These are phyloP conservation scores for Triplophysa tibetana DNA, from an alignment of 2,113 vertebrate species.

Conservation along the genomic window DNA sequence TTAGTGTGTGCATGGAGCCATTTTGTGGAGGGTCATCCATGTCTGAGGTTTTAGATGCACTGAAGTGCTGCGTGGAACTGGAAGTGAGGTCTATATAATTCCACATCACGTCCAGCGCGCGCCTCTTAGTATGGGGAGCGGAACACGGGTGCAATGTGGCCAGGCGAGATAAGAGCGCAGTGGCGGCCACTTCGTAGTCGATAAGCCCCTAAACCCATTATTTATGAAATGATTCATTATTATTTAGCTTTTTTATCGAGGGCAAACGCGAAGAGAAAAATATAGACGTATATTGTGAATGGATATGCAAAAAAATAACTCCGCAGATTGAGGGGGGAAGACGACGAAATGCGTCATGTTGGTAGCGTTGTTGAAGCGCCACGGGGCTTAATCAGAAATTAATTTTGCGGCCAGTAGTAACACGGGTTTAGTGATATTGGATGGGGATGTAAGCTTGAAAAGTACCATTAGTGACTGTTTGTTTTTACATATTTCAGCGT, in stretches of 20 bases:
- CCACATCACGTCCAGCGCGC: constrained; percentile 77
- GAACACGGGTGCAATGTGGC: constrained; percentile 82
- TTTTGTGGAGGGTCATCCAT: constrained; percentile 80
- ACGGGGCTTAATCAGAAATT: constrained; percentile 49
- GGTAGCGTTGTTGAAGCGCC: constrained; percentile 41
- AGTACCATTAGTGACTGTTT: constrained; percentile 28
- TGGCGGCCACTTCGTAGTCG: constrained; percentile 76
- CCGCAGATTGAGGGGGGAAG: constrained; percentile 28
- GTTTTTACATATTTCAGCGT: constrained; percentile 37
- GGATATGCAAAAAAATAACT: constrained; percentile 58
- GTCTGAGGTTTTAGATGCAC: constrained; percentile 67
- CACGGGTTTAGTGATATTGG: constrained; percentile 45
- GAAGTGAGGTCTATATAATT: constrained; percentile 78
- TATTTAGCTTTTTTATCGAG: constrained; percentile 77
- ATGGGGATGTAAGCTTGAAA: constrained; percentile 15
- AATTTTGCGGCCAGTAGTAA: constrained; percentile 45
- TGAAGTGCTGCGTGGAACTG: constrained; percentile 74
- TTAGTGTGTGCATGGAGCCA: constrained; percentile 78
- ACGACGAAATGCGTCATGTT: constrained; percentile 34
- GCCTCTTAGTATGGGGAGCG: constrained; percentile 81
- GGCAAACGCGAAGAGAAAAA: constrained; percentile 63
- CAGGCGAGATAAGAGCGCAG: constrained; percentile 78
- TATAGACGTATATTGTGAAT: constrained; percentile 57
- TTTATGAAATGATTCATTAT: constrained; percentile 86
- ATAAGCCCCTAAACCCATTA: constrained; percentile 84